phyloP scores from a whole-genome alignment of 2,797 vertebrate species.

The Sylvilagus floridanus region DNA sequence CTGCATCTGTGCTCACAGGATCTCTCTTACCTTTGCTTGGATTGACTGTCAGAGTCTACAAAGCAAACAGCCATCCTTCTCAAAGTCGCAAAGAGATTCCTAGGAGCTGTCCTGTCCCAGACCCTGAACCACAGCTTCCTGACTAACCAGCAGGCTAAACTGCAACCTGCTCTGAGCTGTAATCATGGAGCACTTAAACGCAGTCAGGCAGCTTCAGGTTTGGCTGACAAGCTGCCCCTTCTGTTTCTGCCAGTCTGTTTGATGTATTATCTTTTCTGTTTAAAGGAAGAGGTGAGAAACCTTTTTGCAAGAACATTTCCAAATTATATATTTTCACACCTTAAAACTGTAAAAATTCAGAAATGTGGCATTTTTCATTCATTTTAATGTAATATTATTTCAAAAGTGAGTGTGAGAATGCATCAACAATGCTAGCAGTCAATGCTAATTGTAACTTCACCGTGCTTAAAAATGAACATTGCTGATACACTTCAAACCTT shows the following conservation, averaged over 20 bases:
- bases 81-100: rapidly evolving
- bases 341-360: background rate
- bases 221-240: rapidly evolving
- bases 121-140: background rate
- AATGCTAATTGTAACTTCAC: background rate
- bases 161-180: background rate
- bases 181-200: background rate
- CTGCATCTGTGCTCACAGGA: background rate
- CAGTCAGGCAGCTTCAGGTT: background rate
- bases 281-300: background rate
- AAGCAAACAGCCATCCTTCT: background rate
- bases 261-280: too few relatives aligned
- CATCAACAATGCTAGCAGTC: background rate
- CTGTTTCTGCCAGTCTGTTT: background rate
- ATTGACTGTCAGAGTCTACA: background rate
- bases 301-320: background rate
- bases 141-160: rapidly evolving
- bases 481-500: background rate
- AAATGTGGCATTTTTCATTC: background rate
- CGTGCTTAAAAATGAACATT: background rate
- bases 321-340: background rate
- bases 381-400: background rate
- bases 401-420: background rate
- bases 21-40: too few relatives aligned
- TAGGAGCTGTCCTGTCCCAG: background rate